Evolutionary conservation across 2,797 vertebrate species (phyloP).

Genomic region (Nannoperca obscura): DNA sequence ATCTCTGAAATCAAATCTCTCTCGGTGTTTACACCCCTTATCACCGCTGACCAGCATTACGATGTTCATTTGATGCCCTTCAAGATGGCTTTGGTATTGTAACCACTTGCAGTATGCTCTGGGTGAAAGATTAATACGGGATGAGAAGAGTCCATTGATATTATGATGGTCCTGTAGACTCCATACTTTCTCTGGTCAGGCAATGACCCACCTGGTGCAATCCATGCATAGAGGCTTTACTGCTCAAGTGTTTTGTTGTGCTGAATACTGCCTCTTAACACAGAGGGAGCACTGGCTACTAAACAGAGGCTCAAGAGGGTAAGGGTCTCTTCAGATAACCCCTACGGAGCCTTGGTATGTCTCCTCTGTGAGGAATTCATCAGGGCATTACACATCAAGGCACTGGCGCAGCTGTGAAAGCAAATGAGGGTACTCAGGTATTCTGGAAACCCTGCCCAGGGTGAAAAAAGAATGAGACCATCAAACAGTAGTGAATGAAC

Average conservation of each 20-base stretch:
- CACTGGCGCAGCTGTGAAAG: constrained; percentile 34
- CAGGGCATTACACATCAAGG: constrained; percentile 36
- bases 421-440: constrained; percentile 36
- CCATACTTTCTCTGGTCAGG: constrained; percentile 54
- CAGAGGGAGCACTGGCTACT: constrained; percentile 35
- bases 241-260: constrained; percentile 70
- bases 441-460: not conserved
- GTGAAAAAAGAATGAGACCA: constrained; percentile 9
- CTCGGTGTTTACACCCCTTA: no score
- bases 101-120: constrained; percentile 18
- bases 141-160: constrained; percentile 64
- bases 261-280: constrained; percentile 55
- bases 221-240: constrained; percentile 58
- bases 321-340: constrained; percentile 57
- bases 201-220: constrained; percentile 75
- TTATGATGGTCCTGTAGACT: constrained; percentile 52
- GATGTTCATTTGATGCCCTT: no score
- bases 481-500: not conserved
- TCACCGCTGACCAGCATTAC: no score
- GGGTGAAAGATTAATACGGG: constrained; percentile 47
- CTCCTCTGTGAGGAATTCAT: constrained; percentile 39
- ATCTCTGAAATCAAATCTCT: no score
- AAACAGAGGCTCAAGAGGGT: constrained; percentile 49
- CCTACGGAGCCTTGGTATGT: constrained; percentile 24
- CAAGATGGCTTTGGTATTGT: no score